A percentile compares a stretch with the other conserved stretches of the same genome.
Evolutionary conservation across 2,113 vertebrate species (phyloP).

Genomic region (Microtus montanus): DNA sequence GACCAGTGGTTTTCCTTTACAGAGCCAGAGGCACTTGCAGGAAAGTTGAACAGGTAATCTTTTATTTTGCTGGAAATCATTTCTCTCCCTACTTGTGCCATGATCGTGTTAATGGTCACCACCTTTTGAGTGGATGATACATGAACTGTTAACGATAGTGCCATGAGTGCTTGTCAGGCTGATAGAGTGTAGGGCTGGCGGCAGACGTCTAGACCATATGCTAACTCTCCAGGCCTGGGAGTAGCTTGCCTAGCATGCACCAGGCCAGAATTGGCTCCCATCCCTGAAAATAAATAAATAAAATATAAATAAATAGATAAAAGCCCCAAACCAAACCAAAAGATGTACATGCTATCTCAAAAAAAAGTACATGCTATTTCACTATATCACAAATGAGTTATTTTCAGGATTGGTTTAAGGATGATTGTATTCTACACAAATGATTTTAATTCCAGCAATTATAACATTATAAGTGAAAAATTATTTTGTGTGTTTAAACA

Average conservation of each 20-base stretch:
- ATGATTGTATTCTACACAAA: slow-evolving; percentile 56
- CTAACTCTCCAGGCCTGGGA: background rate
- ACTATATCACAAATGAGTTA: slow-evolving; percentile 27
- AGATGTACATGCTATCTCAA: background rate
- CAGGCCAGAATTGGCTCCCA: background rate
- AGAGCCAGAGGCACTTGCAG: slow-evolving; percentile 88
- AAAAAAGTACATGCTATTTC: background rate
- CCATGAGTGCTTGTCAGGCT: background rate
- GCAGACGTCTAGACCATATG: slow-evolving; percentile 30
- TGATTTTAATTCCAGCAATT: slow-evolving; percentile 38
- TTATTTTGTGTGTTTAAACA: slow-evolving; percentile 77
- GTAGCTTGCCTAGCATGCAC: background rate
- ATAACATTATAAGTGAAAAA: slow-evolving; percentile 47
- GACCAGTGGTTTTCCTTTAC: slow-evolving; percentile 84
- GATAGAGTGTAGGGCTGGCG: background rate
- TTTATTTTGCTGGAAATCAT: slow-evolving; percentile 37
- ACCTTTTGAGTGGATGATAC: slow-evolving; percentile 10
- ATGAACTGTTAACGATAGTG: slow-evolving; percentile 52
- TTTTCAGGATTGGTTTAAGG: slow-evolving; percentile 39
- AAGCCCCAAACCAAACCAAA: background rate
- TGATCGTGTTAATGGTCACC: slow-evolving; percentile 24
- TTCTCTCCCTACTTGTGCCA: slow-evolving; percentile 27
- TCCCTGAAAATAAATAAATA: background rate
- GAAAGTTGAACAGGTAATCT: slow-evolving; percentile 91
- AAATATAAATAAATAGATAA: background rate